Evolutionary conservation across 2,797 vertebrate genomes (phyloP).

Genomic region (Furcifer pardalis): DNA sequence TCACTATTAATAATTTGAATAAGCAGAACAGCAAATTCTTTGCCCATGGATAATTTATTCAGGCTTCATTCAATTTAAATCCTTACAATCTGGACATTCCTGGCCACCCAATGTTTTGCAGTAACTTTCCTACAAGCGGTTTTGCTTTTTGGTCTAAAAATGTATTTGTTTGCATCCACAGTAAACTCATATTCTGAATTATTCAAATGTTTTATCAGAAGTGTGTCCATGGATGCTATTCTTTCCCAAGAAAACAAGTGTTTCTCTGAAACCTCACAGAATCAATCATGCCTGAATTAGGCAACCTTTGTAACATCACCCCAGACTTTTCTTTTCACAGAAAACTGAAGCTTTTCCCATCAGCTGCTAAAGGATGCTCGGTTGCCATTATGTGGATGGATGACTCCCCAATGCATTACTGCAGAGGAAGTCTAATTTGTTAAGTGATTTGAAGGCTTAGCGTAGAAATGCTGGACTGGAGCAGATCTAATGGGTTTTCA

Average conservation of each 20-base stretch:
- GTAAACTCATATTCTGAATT: background rate
- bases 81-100: no score
- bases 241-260: background rate
- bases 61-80: no score
- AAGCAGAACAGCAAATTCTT: background rate
- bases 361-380: background rate
- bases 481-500: background rate
- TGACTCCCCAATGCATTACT: background rate
- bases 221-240: background rate
- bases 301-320: background rate
- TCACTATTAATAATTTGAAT: background rate
- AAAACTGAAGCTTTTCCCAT: background rate
- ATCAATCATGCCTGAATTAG: background rate
- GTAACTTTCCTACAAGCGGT: no score
- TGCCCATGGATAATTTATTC: background rate
- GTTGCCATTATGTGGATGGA: background rate
- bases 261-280: background rate
- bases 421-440: background rate
- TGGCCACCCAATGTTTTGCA: no score
- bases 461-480: background rate
- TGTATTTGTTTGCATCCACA: background rate
- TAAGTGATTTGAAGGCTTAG: background rate
- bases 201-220: constrained; percentile 6
- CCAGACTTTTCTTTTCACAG: background rate
- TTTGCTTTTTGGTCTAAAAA: no score